Evolutionary conservation across 2,113 vertebrate genomes (phyloP), one percentile per base, ranked within the genome.

Genomic region (Pituophis catenifer): DNA sequence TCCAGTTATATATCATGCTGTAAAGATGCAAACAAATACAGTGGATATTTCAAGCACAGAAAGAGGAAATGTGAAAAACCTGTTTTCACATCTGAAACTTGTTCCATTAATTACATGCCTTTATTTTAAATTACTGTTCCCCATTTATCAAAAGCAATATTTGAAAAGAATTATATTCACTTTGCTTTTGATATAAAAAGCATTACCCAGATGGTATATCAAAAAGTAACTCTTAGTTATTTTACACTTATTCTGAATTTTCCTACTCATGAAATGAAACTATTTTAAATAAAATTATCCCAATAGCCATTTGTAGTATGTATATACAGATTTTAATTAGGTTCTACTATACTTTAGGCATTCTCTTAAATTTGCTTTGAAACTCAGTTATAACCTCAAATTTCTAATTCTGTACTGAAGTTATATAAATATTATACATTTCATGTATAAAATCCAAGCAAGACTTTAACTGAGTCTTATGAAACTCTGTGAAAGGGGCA

Each of bases 341-440:
- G 94, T 94, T 95, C 89, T 89, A 19, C 89, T 89, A 19, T 44
- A 95, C 57, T 94, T 81, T 93, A 94, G 95, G 91, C 54, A 85
- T 90, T 93, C 89, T 57, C 93, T 62, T 95, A 62, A 17, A 94
- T 57, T n/a, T 75, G 29, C 44, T n/a, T 12, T 90, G 62, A 33
- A 75, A 75, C 5, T 75, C 6, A 75, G 13, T 17, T 33, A 17
- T 33, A 33, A 19, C 7, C 15, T 75, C 13, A 17, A 75, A 75
- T 62, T 70, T 70, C 29, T 70, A 70, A 70, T 75, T 33, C 13
- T 75, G 17, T 75, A 38, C 13, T 52, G 33, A 15, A 38, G 90
- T 92, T 94, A 93, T 4, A 58, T 58, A 85, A 48, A 6, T 91
- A 94, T 91, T 70, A 88, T 92, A 70, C 1, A 85, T 54, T 90